A percentile compares a stretch with the other conserved stretches of the same genome.
phyloP scores from a whole-genome alignment of 1,140 invertebrate species.

The Cardiocondyla obscurior region DNA sequence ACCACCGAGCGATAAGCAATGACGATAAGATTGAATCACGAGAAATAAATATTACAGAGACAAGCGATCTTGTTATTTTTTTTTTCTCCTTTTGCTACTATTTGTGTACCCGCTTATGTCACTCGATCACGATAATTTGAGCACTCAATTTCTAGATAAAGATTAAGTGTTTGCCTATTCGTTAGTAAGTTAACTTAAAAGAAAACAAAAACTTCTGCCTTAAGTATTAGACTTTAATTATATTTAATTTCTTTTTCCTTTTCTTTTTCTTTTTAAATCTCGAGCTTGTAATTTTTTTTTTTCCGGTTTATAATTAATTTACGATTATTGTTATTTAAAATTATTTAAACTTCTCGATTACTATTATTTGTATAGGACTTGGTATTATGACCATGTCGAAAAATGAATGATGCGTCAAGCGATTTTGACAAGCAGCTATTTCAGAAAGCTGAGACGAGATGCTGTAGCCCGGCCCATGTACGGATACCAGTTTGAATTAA shows the following conservation, averaged over 20 bases:
- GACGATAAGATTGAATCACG: constrained; percentile 29
- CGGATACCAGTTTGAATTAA: constrained; percentile 65
- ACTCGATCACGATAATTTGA: background rate
- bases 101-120: background rate
- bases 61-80: background rate
- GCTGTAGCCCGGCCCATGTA: constrained; percentile 35
- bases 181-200: background rate
- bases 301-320: background rate
- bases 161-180: background rate
- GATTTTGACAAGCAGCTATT: constrained; percentile 66
- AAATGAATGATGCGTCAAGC: constrained; percentile 57
- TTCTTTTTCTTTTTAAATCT: background rate
- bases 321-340: constrained; percentile 32
- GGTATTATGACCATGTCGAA: constrained; percentile 3
- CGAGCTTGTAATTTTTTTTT: background rate
- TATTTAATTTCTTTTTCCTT: background rate
- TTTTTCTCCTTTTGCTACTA: background rate
- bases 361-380: constrained; percentile 72
- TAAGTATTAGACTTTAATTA: background rate
- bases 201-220: background rate
- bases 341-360: constrained; percentile 72
- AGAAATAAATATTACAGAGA: constrained; percentile 2
- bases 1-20: background rate
- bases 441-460: constrained; percentile 58
- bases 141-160: background rate